Evolutionary conservation across 1,140 invertebrate genomes (phyloP), one percentile per base, ranked within the genome.

Genomic region (Sogatella furcifera): DNA sequence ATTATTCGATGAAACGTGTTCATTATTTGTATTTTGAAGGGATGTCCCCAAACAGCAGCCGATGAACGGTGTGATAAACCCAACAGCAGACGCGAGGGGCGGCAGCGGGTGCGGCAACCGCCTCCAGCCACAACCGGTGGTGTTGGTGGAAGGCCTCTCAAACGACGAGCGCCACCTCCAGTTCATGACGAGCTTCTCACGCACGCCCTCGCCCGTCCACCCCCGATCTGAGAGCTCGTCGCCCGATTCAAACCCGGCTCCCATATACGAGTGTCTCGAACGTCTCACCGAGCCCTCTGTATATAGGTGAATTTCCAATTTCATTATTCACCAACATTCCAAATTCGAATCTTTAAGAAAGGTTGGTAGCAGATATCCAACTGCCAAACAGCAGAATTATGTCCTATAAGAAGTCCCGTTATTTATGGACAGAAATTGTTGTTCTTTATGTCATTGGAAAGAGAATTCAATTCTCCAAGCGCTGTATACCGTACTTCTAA

Each of bases 171-270:
- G 73, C 46, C 74, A 74, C 62, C 60, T 76, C 49, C 69, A 71
- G 44, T 72, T 73, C 61, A 76, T 76, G 75, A 74, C 73, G 55
- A 76, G 74, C 60, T 77, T 76, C 65, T 76, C 74, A 0, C 63
- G 71, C 15, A 73, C 73, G 5, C 68, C 74, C 11, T 76, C 76
- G 1, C 76, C 76, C 1, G 69, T 71, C 8, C 63, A 70, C 6
- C 60, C 68, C 14, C 43, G 73, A 13, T 75, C 74, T 0, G 72
- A 69, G 8, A 73, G 71, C 62, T 75, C 74, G 2, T 75, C 74
- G 4, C 72, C 72, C 60, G 58, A 69, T 56, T 67, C 65, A n/a
- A 60, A 67, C 60, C 64, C 64, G 21, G 71, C 69, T 3, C 71
- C 71, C 0, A 75, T 77, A 41, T 75, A 76, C 58, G 74, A 76